phyloP scores from a whole-genome alignment of 2,797 vertebrate genomes.

The Valencia hispanica region DNA sequence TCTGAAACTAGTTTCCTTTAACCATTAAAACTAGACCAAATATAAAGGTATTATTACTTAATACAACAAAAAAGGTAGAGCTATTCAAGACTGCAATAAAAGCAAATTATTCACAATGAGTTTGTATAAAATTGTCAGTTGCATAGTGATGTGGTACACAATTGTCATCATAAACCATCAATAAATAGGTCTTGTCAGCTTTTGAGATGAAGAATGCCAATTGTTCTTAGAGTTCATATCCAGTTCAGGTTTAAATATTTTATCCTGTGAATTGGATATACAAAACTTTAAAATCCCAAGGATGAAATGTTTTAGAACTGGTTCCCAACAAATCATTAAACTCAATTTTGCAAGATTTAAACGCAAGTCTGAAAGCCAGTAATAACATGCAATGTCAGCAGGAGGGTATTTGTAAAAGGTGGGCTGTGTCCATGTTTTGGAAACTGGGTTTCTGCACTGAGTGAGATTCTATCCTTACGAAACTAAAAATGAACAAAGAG shows the following conservation, averaged over 20 bases:
- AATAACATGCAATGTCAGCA: constrained; percentile 26
- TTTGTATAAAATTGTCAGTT: neutral
- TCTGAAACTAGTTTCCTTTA: neutral
- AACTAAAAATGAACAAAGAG: constrained; percentile 44
- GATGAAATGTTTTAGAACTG: neutral
- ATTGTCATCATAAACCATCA: neutral
- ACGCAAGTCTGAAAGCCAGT: constrained; percentile 33
- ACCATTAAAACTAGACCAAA: neutral
- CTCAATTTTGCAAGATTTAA: neutral
- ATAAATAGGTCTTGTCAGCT: neutral
- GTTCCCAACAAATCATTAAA: neutral
- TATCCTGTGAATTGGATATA: neutral
- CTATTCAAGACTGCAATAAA: neutral
- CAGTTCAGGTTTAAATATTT: neutral
- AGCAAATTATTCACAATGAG: neutral
- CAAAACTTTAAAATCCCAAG: neutral
- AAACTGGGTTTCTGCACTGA: constrained; percentile 20
- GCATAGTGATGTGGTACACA: neutral
- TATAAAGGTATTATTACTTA: neutral
- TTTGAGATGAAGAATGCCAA: neutral
- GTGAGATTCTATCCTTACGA: constrained; percentile 37
- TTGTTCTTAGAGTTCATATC: neutral
- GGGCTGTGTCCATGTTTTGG: constrained; percentile 18
- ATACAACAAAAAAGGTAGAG: neutral
- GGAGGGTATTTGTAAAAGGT: constrained; percentile 19